A percentile compares a stretch with the other conserved stretches of the same genome.
Evolutionary conservation across 1,140 invertebrate species (phyloP).

Genomic region (Panulirus ornatus): DNA sequence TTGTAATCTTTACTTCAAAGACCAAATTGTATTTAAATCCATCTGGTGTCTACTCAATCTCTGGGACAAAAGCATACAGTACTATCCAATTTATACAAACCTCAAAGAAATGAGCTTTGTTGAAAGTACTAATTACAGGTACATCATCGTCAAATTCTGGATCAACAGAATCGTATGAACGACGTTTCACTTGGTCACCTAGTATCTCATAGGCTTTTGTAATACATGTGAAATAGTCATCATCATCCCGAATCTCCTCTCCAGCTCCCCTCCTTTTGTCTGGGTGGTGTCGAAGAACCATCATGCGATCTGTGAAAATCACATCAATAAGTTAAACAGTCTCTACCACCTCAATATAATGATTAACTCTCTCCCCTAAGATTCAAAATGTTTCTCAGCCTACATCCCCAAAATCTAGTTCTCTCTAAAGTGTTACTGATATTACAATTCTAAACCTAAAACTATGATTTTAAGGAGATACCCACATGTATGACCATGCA

Average conservation of each 20-base stretch:
- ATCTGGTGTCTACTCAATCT: too few species aligned
- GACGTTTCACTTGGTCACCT: slow-evolving; percentile 88
- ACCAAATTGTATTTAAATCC: too few species aligned
- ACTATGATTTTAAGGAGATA: too few species aligned
- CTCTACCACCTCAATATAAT: too few species aligned
- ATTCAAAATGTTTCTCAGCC: too few species aligned
- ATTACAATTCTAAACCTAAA: too few species aligned
- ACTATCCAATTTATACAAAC: slow-evolving; percentile 76
- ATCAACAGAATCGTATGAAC: slow-evolving; percentile 97
- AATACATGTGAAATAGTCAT: slow-evolving; percentile 99
- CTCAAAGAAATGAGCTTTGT: slow-evolving; percentile 91
- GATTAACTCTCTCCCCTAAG: too few species aligned
- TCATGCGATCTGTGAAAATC: slow-evolving; percentile 85
- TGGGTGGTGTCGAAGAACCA: slow-evolving; percentile 97
- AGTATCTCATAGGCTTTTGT: slow-evolving; percentile 97
- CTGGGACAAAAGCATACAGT: background rate
- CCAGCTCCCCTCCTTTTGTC: slow-evolving; percentile 95
- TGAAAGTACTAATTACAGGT: slow-evolving; percentile 84
- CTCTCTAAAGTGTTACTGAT: too few species aligned
- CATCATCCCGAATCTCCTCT: slow-evolving; percentile 89
- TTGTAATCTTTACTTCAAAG: too few species aligned
- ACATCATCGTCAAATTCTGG: slow-evolving; percentile 94
- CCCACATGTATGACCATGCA: too few species aligned
- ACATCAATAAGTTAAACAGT: too few species aligned
- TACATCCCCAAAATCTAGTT: too few species aligned